Conservation (phyloP, 2,797 vertebrate species). For the Lagocephalus sceleratus region DNA sequence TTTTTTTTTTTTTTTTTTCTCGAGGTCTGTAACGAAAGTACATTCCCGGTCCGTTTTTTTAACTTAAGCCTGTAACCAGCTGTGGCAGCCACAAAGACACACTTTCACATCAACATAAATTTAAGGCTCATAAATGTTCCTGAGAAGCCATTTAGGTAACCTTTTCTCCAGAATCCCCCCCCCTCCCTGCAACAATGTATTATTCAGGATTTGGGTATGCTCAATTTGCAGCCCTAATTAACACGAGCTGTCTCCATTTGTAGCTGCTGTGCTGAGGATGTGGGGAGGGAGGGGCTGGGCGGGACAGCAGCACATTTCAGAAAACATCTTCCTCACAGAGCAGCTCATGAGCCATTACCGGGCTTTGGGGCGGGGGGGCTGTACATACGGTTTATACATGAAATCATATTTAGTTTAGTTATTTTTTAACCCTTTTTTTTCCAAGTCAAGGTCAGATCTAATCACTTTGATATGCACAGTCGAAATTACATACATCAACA, state of each 20-base stretch:
- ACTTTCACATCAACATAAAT: constrained; percentile 60
- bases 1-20: too few species aligned
- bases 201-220: constrained; percentile 65
- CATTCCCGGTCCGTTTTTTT: not conserved
- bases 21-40: too few species aligned
- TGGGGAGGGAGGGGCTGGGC: not conserved
- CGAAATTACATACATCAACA: too few species aligned
- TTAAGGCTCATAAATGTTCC: constrained; percentile 63
- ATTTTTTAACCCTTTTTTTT: too few species aligned
- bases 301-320: not conserved
- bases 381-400: too few species aligned
- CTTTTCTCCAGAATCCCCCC: constrained; percentile 45
- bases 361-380: too few species aligned
- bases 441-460: too few species aligned
- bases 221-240: constrained; percentile 69
- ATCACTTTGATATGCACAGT: too few species aligned
- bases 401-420: too few species aligned
- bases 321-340: too few species aligned
- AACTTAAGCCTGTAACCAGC: constrained; percentile 19
- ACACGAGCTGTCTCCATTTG: constrained; percentile 37
- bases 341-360: too few species aligned
- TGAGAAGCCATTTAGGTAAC: constrained; percentile 45
- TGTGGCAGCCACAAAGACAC: constrained; percentile 30
- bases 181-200: constrained; percentile 60
- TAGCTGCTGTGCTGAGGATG: constrained; percentile 18